Evolutionary conservation across 2,113 vertebrate genomes (phyloP).

Genomic region (Alouatta palliata): DNA sequence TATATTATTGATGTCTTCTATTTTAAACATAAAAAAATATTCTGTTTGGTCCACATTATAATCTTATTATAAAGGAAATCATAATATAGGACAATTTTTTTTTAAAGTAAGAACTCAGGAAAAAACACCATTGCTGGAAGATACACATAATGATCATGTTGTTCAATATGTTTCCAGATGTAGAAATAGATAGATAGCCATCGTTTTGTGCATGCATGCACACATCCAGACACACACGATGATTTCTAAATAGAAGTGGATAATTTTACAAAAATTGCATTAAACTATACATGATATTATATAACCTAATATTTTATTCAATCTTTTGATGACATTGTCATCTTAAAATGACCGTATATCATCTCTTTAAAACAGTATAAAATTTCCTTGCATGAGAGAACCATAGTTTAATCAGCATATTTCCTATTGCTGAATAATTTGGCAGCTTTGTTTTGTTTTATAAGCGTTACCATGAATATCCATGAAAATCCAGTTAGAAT

Average conservation of each 20-base stretch:
- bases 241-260: background rate
- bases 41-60: background rate
- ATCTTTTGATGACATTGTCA: background rate
- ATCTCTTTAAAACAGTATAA: background rate
- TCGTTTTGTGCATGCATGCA: background rate
- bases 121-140: background rate
- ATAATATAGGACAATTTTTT: background rate
- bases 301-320: background rate
- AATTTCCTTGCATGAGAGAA: background rate
- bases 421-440: background rate
- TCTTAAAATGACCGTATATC: background rate
- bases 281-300: background rate
- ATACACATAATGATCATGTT: background rate
- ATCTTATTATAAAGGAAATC: background rate
- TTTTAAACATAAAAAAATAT: background rate
- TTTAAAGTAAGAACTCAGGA: background rate
- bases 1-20: background rate
- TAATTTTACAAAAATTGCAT: background rate
- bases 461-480: background rate
- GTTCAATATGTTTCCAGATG: background rate
- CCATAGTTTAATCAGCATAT: background rate
- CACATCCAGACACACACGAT: background rate
- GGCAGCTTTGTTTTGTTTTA: background rate
- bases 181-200: background rate
- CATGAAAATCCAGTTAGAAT: too few relatives aligned